Evolutionary conservation across 2,888 invertebrate genomes (phyloP).

Genomic region (Tenthredo mesomela): DNA sequence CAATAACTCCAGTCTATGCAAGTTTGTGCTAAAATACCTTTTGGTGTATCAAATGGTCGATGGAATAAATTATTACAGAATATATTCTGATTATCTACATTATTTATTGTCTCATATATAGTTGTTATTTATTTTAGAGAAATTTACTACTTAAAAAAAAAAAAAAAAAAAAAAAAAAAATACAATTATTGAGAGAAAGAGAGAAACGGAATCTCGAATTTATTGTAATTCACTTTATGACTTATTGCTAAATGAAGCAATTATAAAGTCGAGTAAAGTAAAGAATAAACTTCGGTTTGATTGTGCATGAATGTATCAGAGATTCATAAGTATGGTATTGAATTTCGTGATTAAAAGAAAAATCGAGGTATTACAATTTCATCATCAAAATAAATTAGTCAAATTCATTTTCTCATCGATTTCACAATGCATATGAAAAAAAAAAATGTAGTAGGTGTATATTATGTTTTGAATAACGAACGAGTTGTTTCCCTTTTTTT

Average conservation of each 20-base stretch:
- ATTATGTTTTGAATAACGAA: background rate
- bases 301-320: background rate
- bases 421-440: background rate
- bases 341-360: background rate
- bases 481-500: background rate
- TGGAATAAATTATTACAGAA: constrained; percentile 51
- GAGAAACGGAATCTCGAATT: background rate
- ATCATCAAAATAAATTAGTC: background rate
- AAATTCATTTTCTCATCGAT: background rate
- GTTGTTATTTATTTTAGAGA: background rate
- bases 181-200: background rate
- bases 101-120: constrained; percentile 3
- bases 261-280: background rate
- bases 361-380: background rate
- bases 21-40: constrained; percentile 52
- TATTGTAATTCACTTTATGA: background rate
- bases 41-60: constrained; percentile 54
- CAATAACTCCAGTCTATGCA: constrained; percentile 54
- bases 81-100: constrained; percentile 18
- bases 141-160: background rate
- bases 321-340: background rate
- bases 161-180: background rate
- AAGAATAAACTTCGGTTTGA: background rate
- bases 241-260: background rate
- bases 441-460: background rate